Base-by-base conservation (phyloP, 1,140 invertebrate genomes). In the Cylas formicarius region DNA sequence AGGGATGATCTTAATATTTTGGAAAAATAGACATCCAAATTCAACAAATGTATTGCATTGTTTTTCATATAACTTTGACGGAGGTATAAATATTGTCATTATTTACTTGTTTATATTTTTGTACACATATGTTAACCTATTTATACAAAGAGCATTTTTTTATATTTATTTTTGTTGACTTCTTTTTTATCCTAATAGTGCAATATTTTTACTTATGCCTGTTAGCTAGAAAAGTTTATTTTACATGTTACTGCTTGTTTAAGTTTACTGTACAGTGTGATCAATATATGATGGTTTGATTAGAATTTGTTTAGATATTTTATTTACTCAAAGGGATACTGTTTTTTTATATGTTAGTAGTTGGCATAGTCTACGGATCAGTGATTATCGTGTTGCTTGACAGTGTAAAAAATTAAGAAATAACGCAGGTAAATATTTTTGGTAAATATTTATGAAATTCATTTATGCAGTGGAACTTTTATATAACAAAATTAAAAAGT, bases 141-240 rank as follows among this genome's bases (percentile, higher is more conserved):
- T 51, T 50, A 50, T 54, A 54, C 48, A 54, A 39, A 55, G 44
- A 46, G 36, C 49, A 48, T n/a, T n/a, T 44, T 55, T 51, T 54
- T 54, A 51, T 55, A 55, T 55, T 55, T 55, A 55, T 55, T 55
- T 48, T 54, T 26, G 33, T 48, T 36, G 16, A 20, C 42, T 51
- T 44, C 44, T 52, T 52, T 31, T 48, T 44, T 48, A 38, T 52
- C 36, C 17, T 20, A 34, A 17, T 52, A 48, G 44, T 52, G 50
- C 50, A 52, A 52, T 52, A 52, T 43, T 36, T 52, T 48, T 48
- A 42, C 32, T 42, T 45, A 35, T 23, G 47, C 36, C 37, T 38
- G 33, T 42, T 32, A 45, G 34, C 39, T 42, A 18, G 22, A 42
- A 29, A 37, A 23, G 9, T 28, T 40, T 4, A 10, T 27, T 29